Conservation (phyloP, 2,888 invertebrate species). For the Synanthedon andrenaeformis region DNA sequence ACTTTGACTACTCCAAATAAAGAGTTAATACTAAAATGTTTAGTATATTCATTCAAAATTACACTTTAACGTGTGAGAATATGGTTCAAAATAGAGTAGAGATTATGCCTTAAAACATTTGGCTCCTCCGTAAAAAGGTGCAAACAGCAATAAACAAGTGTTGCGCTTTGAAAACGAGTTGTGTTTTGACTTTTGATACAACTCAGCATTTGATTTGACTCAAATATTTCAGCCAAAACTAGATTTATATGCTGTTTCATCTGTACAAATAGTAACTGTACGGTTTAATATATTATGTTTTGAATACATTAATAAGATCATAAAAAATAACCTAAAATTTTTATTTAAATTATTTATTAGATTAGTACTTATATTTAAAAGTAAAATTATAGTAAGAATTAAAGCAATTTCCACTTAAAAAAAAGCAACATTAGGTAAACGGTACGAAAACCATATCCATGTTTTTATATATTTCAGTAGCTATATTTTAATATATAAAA, state of each 20-base stretch:
- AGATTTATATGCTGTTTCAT: not conserved
- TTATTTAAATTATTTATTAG: not conserved
- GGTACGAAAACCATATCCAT: too few species aligned
- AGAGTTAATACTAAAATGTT: not conserved
- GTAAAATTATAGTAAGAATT: too few species aligned
- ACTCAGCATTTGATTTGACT: not conserved
- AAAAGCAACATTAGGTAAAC: too few species aligned
- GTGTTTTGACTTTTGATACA: not conserved
- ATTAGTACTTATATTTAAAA: too few species aligned
- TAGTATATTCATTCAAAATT: not conserved
- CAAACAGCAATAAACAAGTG: slow-evolving; percentile 25
- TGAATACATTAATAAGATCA: not conserved
- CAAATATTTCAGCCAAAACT: not conserved
- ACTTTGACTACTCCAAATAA: not conserved
- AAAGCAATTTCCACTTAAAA: too few species aligned
- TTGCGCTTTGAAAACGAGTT: slow-evolving; percentile 22
- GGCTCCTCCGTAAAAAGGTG: slow-evolving; percentile 18
- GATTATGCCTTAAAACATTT: slow-evolving; percentile 3
- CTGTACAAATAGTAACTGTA: not conserved
- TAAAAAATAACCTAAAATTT: not conserved
- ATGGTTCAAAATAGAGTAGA: not conserved
- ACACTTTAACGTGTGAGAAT: not conserved
- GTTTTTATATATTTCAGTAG: too few species aligned
- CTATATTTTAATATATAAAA: too few species aligned
- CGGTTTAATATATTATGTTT: not conserved